Evolutionary conservation across 2,888 invertebrate species (phyloP), one percentile per base, ranked within the genome.

Genomic region (Andrena dorsata): DNA sequence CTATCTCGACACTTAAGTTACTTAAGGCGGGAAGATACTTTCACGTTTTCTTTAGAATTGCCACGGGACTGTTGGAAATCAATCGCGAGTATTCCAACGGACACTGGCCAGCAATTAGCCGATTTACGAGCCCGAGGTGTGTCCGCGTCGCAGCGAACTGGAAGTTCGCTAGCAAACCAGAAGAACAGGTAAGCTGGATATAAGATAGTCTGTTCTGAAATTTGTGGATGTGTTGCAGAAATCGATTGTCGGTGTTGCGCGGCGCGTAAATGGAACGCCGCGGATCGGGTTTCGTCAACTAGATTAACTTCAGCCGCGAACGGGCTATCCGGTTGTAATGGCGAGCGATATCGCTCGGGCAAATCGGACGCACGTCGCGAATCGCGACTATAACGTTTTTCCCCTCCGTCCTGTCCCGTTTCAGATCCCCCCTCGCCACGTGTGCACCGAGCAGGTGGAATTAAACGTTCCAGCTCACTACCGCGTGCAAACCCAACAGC

Each of bases 281-380:
- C n/a, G 74, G 83, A 83, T 83, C 83, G 71, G 75, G 82, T 79
- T 83, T 82, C 82, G 83, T 82, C 82, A 79, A 82, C 68, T 73
- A 79, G 83, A 82, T 79, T 82, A 78, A 77, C 82, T 82, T 77
- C 66, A 30, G 49, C 58, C 65, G 65, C 78, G 74, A 78, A 78
- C 68, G 78, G 60, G 65, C 71, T 76, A 83, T 82, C 82, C 78
- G 82, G 73, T 83, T 82, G 56, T 82, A 77, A 81, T 73, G 51
- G 73, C 76, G 65, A 70, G 30, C 30, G 65, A 60, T 64, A 72
- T 65, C 60, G 72, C 51, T 20, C 35, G 58, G 61, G 53, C 61
- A 71, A 75, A 56, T 82, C 60, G 61, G 32, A 35, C 58, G 60
- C 68, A 32, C 47, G 64, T 66, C 65, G 74, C 20, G 69, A 70